phyloP scores from a whole-genome alignment of 2,888 invertebrate genomes.

The Himalopsyche kuldschensis region DNA sequence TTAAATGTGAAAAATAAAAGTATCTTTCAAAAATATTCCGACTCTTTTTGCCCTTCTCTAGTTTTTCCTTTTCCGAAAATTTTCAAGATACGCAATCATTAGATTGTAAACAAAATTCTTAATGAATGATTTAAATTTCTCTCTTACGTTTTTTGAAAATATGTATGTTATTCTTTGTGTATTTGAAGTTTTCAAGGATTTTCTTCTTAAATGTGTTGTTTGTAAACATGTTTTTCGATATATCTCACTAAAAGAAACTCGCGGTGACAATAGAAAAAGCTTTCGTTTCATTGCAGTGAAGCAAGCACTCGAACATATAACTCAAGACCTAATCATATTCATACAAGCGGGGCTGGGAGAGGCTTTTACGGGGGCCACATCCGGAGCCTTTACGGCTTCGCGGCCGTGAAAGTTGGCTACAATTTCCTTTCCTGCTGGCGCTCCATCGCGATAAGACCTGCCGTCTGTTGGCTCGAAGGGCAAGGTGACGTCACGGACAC shows the following conservation, averaged over 20 bases:
- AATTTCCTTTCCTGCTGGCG: constrained; percentile 22
- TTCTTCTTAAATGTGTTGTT: too few species aligned
- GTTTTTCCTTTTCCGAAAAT: too few species aligned
- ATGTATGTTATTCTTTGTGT: too few species aligned
- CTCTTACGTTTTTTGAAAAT: too few species aligned
- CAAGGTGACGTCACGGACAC: constrained; percentile 25
- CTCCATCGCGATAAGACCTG: constrained; percentile 26
- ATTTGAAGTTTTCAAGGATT: too few species aligned
- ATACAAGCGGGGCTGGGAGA: neutral
- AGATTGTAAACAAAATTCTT: too few species aligned
- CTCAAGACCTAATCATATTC: neutral
- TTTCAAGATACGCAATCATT: too few species aligned
- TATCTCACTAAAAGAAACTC: neutral
- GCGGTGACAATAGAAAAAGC: neutral
- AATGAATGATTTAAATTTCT: too few species aligned
- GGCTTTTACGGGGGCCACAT: neutral
- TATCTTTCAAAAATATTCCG: too few species aligned
- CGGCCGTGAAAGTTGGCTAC: constrained; percentile 36
- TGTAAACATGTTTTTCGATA: neutral
- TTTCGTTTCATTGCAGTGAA: neutral
- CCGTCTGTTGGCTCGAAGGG: constrained; percentile 19
- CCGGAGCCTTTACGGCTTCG: constrained; percentile 1
- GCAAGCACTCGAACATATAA: neutral
- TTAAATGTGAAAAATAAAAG: too few species aligned
- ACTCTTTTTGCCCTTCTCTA: too few species aligned